Base-by-base conservation (phyloP, 2,113 vertebrate genomes). In the Psammodynastes pulverulentus region DNA sequence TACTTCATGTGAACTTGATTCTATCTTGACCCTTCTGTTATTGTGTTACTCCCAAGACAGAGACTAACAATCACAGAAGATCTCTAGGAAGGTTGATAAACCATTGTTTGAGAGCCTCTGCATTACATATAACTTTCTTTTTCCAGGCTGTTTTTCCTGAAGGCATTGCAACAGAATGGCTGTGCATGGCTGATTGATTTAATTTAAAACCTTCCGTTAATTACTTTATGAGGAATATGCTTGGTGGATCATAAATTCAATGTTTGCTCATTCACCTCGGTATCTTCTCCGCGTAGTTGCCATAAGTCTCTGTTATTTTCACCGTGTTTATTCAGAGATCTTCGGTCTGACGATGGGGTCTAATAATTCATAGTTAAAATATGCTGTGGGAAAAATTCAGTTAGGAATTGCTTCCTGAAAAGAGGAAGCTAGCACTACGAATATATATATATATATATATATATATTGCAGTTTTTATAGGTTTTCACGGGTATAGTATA, bases 191-290 rank as follows among this genome's bases (percentile, higher is more conserved):
- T 92, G 51, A 95, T 95, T 51, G n/a, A 53, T 93, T 95, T 95
- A 93, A 93, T 94, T 93, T 94, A 5, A 95, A 96, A 93, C 93
- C 7, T 6, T 12, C 88, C 29, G 89, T 39, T 94, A 91, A 91
- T 94, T 95, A 94, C 94, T 95, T 89, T 92, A 92, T 79, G 72
- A 96, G 52, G 49, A 95, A 91, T 93, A 89, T 92, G 5, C 72
- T 96, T 89, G 23, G 9, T 12, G 92, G 9, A 95, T 95, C 90
- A 91, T 93, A 93, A 92, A 5, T 94, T 95, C 4, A 45, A n/a
- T 19, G 1, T 93, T 89, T 92, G 86, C 62, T 94, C 48, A 45
- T 91, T 91, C 88, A n/a, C 10, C 45, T 67, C 26, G 79, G 84
- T 29, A 87, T 93, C 92, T 90, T 9, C 88, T 87, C 93, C 93